These are phyloP conservation scores for Synergus laeviventris DNA, from an alignment of 2,888 invertebrate species.

Conservation along the genomic window DNA sequence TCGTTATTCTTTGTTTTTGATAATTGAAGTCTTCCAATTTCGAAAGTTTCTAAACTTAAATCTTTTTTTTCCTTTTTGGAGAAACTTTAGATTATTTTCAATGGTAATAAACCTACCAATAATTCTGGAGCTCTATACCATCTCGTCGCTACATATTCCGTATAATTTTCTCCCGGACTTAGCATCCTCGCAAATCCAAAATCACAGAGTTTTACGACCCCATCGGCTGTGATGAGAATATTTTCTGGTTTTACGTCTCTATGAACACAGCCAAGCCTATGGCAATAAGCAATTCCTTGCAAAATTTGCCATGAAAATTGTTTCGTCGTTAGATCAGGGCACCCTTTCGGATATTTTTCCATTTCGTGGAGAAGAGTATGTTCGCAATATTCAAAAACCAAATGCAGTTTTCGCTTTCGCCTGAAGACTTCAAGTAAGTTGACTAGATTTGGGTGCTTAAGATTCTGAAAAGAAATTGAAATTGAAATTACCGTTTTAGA, in stretches of 20 bases:
- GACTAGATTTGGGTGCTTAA: slow-evolving; percentile 98
- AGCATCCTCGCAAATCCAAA: slow-evolving; percentile 99
- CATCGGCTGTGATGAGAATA: slow-evolving; percentile 93
- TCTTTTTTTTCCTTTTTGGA: no score
- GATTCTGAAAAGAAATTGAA: slow-evolving; percentile 82
- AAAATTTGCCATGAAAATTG: slow-evolving; percentile 97
- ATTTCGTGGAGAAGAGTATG: slow-evolving; percentile 97
- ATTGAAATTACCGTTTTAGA: neutral
- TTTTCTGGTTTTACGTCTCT: slow-evolving; percentile 99
- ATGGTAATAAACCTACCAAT: slow-evolving; percentile 75
- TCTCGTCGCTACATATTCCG: slow-evolving; percentile 98
- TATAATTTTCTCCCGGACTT: slow-evolving; percentile 97
- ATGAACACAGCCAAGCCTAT: slow-evolving; percentile 96
- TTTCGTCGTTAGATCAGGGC: slow-evolving; percentile 92
- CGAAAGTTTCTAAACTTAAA: no score
- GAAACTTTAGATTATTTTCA: slow-evolving; percentile 17
- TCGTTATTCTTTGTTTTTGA: no score
- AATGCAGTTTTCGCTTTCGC: slow-evolving; percentile 94
- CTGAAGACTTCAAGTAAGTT: slow-evolving; percentile 98
- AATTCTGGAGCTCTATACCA: slow-evolving; percentile 99
- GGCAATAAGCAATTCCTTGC: slow-evolving; percentile 97
- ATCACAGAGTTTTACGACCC: slow-evolving; percentile 97
- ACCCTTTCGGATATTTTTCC: slow-evolving; percentile 95
- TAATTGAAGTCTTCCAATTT: no score
- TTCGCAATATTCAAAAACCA: slow-evolving; percentile 99